phyloP scores from a whole-genome alignment of 1,140 invertebrate species.

The Brachionus rotundiformis region DNA sequence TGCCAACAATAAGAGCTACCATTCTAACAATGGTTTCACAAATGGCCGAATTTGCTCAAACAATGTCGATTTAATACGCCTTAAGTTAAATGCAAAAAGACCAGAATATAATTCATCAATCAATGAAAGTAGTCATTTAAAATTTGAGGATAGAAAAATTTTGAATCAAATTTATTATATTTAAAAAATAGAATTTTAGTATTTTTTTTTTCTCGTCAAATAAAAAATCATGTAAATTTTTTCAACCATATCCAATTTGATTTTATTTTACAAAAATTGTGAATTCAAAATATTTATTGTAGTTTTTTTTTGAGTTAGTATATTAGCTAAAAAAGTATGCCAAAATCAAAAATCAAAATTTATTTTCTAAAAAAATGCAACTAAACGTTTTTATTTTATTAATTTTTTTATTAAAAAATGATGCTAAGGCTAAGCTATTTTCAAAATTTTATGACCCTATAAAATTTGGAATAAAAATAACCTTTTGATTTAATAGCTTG shows the following conservation, averaged over 20 bases:
- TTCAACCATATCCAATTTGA: background rate
- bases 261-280: background rate
- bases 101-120: background rate
- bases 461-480: no score
- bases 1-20: background rate
- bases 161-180: slow-evolving; percentile 28
- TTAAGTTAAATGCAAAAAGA: background rate
- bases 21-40: background rate
- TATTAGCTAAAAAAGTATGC: no score
- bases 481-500: no score
- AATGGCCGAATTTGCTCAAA: background rate
- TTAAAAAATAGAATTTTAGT: background rate
- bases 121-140: slow-evolving; percentile 23
- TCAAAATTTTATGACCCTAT: no score
- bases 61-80: background rate
- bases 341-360: no score
- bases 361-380: no score
- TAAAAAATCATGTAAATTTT: background rate
- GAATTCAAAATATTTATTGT: background rate
- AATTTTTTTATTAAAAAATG: no score
- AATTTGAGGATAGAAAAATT: slow-evolving; percentile 33
- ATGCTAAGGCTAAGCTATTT: no score
- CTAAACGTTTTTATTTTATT: no score
- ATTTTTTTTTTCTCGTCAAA: background rate
- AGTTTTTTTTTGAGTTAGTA: no score